Evolutionary conservation across 2,888 invertebrate genomes (phyloP).

Genomic region (Xanthorhoe spadicearia): DNA sequence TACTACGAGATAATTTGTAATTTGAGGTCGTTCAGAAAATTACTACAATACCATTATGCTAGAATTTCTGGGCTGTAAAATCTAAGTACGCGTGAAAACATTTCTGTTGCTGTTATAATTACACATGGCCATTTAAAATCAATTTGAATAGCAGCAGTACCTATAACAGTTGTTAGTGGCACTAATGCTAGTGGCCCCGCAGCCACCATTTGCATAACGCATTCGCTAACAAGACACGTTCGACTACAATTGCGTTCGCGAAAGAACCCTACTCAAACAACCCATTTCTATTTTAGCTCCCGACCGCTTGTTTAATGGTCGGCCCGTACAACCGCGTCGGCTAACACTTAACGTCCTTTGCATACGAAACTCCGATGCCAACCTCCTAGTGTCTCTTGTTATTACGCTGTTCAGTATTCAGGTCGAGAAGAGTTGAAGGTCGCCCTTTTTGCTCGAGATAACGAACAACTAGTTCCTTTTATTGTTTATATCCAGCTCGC

Average conservation of each 20-base stretch:
- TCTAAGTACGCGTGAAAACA: conserved; percentile 15
- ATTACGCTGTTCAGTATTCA: conserved; percentile 80
- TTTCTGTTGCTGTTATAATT: conserved; percentile 17
- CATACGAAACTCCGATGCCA: conserved; percentile 80
- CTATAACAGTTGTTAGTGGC: conserved; percentile 43
- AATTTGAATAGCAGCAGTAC: conserved; percentile 32
- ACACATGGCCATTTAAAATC: conserved; percentile 31
- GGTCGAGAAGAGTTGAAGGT: conserved; percentile 76
- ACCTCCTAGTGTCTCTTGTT: conserved; percentile 78
- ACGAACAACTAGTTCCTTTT: conserved; percentile 70
- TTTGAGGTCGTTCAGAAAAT: background rate
- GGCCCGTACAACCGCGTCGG: conserved; percentile 82
- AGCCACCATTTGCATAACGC: conserved; percentile 76
- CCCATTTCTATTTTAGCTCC: conserved; percentile 83
- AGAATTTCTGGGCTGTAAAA: conserved; percentile 13
- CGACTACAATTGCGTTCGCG: conserved; percentile 82
- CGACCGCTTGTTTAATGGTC: conserved; percentile 83
- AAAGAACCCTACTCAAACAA: conserved; percentile 84
- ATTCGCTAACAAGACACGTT: conserved; percentile 84
- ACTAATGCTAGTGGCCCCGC: conserved; percentile 51
- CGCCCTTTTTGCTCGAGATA: conserved; percentile 72
- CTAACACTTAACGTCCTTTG: conserved; percentile 84
- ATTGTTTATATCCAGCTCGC: conserved; percentile 54
- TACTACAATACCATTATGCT: background rate
- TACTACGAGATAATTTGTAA: too few species aligned